Conservation (phyloP, 2,888 invertebrate species). For the Andrena chrysosceles region DNA sequence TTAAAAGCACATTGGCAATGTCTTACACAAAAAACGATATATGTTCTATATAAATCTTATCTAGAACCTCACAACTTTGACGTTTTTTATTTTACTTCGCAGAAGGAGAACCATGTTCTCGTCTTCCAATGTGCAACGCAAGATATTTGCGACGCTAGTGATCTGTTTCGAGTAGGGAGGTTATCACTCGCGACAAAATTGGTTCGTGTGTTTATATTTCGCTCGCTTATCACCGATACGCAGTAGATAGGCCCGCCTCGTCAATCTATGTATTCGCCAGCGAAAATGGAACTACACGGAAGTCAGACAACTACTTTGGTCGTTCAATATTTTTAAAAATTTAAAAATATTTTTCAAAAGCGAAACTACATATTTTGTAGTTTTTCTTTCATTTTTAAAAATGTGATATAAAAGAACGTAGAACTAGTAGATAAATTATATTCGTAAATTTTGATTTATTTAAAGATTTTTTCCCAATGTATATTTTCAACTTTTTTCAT, state of each 20-base stretch:
- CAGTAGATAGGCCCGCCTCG: conserved; percentile 28
- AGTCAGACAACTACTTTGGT: neutral
- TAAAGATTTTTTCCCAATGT: no score
- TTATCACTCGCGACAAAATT: conserved; percentile 52
- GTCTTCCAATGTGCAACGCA: neutral
- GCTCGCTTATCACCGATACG: conserved; percentile 46
- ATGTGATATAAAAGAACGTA: no score
- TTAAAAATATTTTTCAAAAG: neutral
- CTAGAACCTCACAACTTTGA: no score
- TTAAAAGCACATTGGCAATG: no score
- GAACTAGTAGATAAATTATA: no score
- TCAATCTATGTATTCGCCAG: neutral
- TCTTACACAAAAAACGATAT: no score
- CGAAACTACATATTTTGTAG: no score
- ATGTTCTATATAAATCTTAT: no score
- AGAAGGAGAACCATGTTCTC: neutral
- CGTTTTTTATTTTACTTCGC: neutral
- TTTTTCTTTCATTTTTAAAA: no score
- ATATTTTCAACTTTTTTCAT: no score
- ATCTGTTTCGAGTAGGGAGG: conserved; percentile 47
- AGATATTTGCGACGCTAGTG: conserved; percentile 18
- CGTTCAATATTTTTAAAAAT: neutral
- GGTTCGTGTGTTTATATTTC: conserved; percentile 49
- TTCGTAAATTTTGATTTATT: no score
- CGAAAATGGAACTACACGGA: neutral